Base-by-base conservation (phyloP, 2,888 invertebrate species). In the Bhutanitis thaidina region DNA sequence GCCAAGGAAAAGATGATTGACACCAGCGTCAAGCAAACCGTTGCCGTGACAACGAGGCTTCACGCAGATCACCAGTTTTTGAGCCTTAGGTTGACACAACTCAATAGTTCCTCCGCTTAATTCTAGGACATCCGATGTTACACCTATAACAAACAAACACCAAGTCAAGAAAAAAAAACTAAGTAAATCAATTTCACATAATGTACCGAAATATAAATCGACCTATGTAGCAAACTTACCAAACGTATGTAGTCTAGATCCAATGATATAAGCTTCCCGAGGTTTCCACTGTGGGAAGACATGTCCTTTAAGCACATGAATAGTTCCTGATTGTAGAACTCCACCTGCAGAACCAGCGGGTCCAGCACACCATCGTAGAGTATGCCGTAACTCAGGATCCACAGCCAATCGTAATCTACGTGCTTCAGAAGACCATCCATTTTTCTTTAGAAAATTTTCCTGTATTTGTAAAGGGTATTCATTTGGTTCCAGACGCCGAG, bases 201-300 rank as follows among this genome's bases (percentile, higher is more conserved):
- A 5, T 4, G 7, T 12, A 5, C n/a, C n/a, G n/a, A n/a, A n/a
- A 9, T 16, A 4, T 7, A 29, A 29, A 20, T n/a, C 15, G 9
- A 12, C 45, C 5, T n/a, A n/a, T n/a, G n/a, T n/a, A n/a, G n/a
- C 12, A 13, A 20, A 59, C 74, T 49, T 59, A 87, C 88, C 92
- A 69, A 90, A 92, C 54, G 92, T 89, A 68, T 92, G 89, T 51
- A 93, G 80, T 57, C 90, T 84, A 30, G 92, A 91, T 57, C 92
- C 93, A 64, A 92, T 84, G 51, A 93, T 80, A 58, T 92, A 90
- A 30, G 92, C 85, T 27, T 90, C 86, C 57, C 93, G 84, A 46
- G 91, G 86, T 69, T 92, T 92, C 93, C 93, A 93, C 69, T 93
- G 93, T 34, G 93, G 93, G 61, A 93, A 92, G 41, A 93, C 93